phyloP scores from a whole-genome alignment of 2,797 vertebrate species.

The Arrhamphus sclerolepis region DNA sequence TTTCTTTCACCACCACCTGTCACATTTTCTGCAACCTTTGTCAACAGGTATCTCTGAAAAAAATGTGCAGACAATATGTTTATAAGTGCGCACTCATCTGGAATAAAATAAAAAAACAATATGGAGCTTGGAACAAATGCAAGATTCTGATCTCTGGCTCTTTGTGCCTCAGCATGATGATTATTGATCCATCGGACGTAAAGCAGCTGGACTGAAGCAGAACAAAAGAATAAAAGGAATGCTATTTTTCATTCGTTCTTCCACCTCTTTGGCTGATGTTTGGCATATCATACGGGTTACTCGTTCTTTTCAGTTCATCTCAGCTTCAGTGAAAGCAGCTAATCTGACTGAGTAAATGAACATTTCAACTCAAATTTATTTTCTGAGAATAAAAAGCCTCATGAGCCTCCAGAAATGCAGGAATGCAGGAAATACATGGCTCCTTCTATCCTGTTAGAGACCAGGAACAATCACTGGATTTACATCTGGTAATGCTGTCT shows the following conservation, averaged over 20 bases:
- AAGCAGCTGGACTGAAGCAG: conserved; percentile 15
- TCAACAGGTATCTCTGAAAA: conserved; percentile 10
- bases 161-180: background rate
- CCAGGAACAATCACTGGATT: no score
- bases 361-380: no score
- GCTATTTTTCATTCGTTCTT: background rate
- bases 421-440: no score
- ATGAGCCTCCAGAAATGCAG: no score
- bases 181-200: conserved; percentile 22
- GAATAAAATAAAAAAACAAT: background rate
- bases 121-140: background rate
- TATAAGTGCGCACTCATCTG: background rate
- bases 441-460: no score
- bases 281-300: background rate
- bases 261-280: background rate
- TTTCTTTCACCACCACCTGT: conserved; percentile 32
- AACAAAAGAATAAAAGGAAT: conserved; percentile 6
- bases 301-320: background rate
- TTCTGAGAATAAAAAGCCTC: no score
- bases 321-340: conserved; percentile 10
- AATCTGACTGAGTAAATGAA: background rate
- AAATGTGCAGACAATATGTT: background rate
- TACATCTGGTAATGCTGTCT: no score
- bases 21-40: background rate
- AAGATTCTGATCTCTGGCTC: background rate